Evolutionary conservation across 2,888 invertebrate genomes (phyloP).

Genomic region (Rhopalosiphum nymphaeae): DNA sequence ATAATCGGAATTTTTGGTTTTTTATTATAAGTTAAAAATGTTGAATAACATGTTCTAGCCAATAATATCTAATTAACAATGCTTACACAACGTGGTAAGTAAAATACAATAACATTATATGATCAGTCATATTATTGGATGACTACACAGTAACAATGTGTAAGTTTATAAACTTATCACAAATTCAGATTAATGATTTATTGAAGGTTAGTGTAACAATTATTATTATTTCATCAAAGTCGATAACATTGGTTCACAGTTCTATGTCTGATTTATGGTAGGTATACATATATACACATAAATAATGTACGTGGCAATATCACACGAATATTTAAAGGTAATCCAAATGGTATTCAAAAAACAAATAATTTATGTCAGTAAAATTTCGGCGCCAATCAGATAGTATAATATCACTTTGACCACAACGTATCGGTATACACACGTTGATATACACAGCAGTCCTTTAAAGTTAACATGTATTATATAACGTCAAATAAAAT

Average conservation of each 20-base stretch:
- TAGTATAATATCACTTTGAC: background rate
- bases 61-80: background rate
- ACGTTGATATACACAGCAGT: background rate
- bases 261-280: conserved; percentile 48
- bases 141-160: conserved; percentile 12
- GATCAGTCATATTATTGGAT: background rate
- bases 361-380: background rate
- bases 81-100: background rate
- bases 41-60: too few species aligned
- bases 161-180: conserved; percentile 12
- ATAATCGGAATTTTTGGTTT: background rate
- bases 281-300: background rate
- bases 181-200: conserved; percentile 38
- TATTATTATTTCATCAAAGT: conserved; percentile 61
- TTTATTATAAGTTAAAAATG: background rate
- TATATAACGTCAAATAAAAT: conserved; percentile 1
- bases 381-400: background rate
- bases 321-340: background rate
- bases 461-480: background rate
- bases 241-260: conserved; percentile 61
- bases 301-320: conserved; percentile 9
- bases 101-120: background rate
- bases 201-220: conserved; percentile 51
- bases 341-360: conserved; percentile 16
- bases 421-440: background rate